These are phyloP conservation scores for Laodelphax striatellus DNA, from an alignment of 1,140 invertebrate genomes.

Conservation along the genomic window DNA sequence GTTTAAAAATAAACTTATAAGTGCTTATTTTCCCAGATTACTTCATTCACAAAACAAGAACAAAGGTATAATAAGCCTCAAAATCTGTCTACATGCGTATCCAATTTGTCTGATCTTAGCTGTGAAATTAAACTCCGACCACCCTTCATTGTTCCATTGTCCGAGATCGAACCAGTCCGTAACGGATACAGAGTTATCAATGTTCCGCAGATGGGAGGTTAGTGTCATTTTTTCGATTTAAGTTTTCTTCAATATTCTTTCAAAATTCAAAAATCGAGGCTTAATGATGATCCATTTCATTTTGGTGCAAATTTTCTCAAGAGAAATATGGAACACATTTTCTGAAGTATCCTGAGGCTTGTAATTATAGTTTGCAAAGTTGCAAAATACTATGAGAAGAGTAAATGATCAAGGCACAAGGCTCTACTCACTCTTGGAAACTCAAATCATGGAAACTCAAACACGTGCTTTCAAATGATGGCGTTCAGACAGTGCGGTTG, in stretches of 20 bases:
- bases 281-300: background rate
- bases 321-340: no score
- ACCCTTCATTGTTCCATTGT: slow-evolving; percentile 27
- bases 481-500: no score
- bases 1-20: no score
- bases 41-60: slow-evolving; percentile 30
- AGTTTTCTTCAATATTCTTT: background rate
- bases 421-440: no score
- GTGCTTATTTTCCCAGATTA: slow-evolving; percentile 26
- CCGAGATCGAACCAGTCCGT: slow-evolving; percentile 26
- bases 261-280: background rate
- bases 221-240: background rate
- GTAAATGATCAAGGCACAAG: no score
- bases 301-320: no score
- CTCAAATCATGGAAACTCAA: no score
- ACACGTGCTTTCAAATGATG: no score
- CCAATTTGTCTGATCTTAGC: slow-evolving; percentile 32
- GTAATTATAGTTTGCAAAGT: no score
- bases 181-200: slow-evolving; percentile 19
- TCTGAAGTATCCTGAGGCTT: no score
- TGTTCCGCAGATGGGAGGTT: slow-evolving; percentile 19
- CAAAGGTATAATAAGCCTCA: slow-evolving; percentile 33
- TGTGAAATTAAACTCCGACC: slow-evolving; percentile 31
- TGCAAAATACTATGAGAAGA: no score
- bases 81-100: slow-evolving; percentile 29